A percentile compares a stretch with the other conserved stretches of the same genome.
Evolutionary conservation across 2,113 vertebrate genomes (phyloP).

Genomic region (Rhinogobius similis): DNA sequence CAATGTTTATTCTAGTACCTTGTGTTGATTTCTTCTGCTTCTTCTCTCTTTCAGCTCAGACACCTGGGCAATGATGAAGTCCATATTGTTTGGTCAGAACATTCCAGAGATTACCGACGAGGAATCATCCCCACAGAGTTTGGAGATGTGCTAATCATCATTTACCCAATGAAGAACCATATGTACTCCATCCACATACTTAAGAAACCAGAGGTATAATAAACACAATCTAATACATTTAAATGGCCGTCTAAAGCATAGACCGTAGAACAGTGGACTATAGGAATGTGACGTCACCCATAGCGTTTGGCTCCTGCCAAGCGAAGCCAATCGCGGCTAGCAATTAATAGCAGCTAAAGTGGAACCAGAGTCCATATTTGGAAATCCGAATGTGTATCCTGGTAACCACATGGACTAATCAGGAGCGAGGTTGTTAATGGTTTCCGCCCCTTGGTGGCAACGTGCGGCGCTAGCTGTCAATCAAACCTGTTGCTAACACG

Average conservation of each 20-base stretch:
- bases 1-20: slow-evolving; percentile 15
- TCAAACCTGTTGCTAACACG: too few species aligned
- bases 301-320: too few species aligned
- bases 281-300: too few species aligned
- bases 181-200: slow-evolving; percentile 99
- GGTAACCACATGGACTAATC: too few species aligned
- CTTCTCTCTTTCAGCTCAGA: slow-evolving; percentile 80
- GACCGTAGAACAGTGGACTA: too few species aligned
- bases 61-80: slow-evolving; percentile 99
- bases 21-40: slow-evolving; percentile 6
- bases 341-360: too few species aligned
- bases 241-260: not conserved
- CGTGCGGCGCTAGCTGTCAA: too few species aligned
- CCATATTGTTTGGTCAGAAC: slow-evolving; percentile 98
- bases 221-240: not conserved
- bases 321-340: too few species aligned
- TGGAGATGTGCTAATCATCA: slow-evolving; percentile 96
- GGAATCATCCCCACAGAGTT: slow-evolving; percentile 99
- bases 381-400: too few species aligned
- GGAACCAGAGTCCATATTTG: too few species aligned
- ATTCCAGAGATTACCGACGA: slow-evolving; percentile 94
- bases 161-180: slow-evolving; percentile 99
- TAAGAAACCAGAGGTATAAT: slow-evolving; percentile 93
- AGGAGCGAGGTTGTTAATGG: too few species aligned
- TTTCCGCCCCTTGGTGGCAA: too few species aligned